These are phyloP conservation scores for Frankliniella fusca DNA, from an alignment of 2,888 invertebrate species.

Conservation along the genomic window DNA sequence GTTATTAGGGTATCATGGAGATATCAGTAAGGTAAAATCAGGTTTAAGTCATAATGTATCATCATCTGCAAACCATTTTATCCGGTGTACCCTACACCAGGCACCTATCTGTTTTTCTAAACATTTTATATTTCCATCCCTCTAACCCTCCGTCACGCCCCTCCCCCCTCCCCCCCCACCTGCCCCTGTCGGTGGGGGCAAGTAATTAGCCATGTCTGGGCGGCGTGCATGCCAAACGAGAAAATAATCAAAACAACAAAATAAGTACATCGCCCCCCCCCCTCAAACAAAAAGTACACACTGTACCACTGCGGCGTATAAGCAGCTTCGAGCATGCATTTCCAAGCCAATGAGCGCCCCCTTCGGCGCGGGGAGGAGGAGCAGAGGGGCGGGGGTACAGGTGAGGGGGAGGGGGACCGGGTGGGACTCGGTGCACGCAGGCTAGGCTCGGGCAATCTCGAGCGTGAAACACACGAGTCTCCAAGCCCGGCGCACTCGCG, in stretches of 20 bases:
- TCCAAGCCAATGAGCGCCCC: background rate
- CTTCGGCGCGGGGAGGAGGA: background rate
- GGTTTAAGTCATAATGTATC: too few species aligned
- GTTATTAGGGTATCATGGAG: too few species aligned
- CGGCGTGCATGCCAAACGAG: slow-evolving; percentile 43
- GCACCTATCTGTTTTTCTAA: background rate
- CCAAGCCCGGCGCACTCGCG: too few species aligned
- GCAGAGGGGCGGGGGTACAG: background rate
- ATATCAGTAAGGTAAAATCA: too few species aligned
- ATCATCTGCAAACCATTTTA: too few species aligned
- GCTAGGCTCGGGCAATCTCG: background rate
- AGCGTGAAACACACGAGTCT: too few species aligned
- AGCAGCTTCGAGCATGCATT: background rate
- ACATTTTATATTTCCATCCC: background rate
- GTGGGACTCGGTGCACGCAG: background rate
- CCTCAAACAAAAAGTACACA: background rate
- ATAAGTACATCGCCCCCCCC: background rate
- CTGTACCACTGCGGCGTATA: background rate
- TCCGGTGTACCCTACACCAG: background rate
- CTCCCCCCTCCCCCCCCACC: background rate
- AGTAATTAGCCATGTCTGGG: slow-evolving; percentile 28
- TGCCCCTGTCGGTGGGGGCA: background rate
- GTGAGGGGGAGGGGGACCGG: background rate
- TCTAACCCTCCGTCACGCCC: background rate
- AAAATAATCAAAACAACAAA: slow-evolving; percentile 17